phyloP scores from a whole-genome alignment of 2,797 vertebrate species.

The Falco berigora region DNA sequence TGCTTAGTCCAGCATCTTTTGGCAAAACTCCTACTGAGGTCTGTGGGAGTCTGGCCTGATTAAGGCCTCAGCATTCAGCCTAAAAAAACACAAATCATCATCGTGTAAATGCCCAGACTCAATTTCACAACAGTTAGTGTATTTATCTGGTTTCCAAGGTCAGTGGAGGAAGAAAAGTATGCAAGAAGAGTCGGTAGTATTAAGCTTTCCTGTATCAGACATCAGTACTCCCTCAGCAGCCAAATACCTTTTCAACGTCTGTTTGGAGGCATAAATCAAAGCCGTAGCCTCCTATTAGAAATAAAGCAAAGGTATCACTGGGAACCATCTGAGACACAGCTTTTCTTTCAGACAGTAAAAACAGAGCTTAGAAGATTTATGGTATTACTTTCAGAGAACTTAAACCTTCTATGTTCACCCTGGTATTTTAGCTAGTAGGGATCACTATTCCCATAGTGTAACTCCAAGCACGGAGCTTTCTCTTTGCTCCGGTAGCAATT shows the following conservation, averaged over 20 bases:
- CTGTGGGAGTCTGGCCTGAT: constrained; percentile 55
- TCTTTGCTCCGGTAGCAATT: background rate
- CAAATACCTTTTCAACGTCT: background rate
- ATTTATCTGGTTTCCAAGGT: background rate
- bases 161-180: background rate
- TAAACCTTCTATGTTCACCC: background rate
- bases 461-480: background rate
- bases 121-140: background rate
- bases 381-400: background rate
- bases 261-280: background rate
- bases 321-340: background rate
- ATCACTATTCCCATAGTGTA: background rate
- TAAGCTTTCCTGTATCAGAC: background rate
- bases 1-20: constrained; percentile 61
- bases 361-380: background rate
- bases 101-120: constrained; percentile 17
- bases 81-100: constrained; percentile 23
- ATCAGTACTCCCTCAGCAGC: background rate
- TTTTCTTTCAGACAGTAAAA: background rate
- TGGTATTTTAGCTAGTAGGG: background rate
- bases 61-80: constrained; percentile 29
- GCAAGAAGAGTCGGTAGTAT: background rate
- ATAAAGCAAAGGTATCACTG: background rate
- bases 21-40: constrained; percentile 48
- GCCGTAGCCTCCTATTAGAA: background rate